Conservation (phyloP, 2,888 invertebrate genomes). For the Tipula vernalis region DNA sequence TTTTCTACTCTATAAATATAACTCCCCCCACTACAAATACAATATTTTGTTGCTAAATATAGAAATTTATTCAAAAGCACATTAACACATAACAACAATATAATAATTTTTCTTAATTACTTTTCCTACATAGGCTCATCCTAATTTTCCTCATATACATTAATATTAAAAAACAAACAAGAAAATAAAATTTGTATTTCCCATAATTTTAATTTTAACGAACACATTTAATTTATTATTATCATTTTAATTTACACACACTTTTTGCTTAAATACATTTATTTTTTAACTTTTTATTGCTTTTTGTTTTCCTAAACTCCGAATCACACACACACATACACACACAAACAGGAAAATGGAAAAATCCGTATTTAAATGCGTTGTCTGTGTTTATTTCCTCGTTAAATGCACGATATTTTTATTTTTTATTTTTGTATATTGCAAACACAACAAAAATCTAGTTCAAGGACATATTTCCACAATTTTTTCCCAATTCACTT, state of each 20-base stretch:
- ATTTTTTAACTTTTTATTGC: not conserved
- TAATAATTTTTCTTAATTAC: not conserved
- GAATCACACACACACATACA: too few species aligned
- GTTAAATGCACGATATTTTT: not conserved
- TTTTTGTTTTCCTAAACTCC: not conserved
- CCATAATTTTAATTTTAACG: not conserved
- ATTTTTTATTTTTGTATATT: not conserved
- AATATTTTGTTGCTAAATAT: not conserved
- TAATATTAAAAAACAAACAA: not conserved
- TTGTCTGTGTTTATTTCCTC: not conserved
- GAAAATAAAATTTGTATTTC: not conserved
- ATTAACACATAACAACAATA: not conserved
- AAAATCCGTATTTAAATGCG: not conserved
- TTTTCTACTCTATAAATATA: not conserved
- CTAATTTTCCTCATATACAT: not conserved
- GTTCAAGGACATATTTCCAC: slow-evolving; percentile 6
- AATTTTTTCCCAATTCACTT: not conserved
- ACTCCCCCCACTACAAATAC: not conserved
- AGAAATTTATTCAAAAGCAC: not conserved
- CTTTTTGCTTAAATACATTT: not conserved
- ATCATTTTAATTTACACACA: slow-evolving; percentile 5
- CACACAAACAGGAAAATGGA: not conserved
- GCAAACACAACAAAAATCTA: not conserved
- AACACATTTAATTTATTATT: slow-evolving; percentile 8
- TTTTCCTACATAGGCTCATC: not conserved